Percentiles rank a stretch among this genome's conserved stretches.
Conservation (phyloP, 2,888 invertebrate species). For the Notodonta dromedarius region DNA sequence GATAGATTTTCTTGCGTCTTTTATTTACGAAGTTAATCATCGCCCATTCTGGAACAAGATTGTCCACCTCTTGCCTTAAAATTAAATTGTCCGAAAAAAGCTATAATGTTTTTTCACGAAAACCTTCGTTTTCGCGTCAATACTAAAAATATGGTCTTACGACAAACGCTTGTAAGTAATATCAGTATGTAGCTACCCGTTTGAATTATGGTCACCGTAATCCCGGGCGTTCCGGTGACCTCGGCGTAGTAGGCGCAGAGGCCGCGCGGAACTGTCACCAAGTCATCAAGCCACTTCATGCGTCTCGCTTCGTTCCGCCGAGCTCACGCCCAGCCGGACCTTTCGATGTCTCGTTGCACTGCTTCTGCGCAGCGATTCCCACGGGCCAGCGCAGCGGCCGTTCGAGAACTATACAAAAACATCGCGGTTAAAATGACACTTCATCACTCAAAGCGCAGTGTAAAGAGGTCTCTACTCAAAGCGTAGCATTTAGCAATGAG, state of each 20-base stretch:
- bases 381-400: conserved; percentile 30
- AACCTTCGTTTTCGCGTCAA: no score
- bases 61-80: no score
- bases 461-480: conserved; percentile 9
- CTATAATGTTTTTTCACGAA: no score
- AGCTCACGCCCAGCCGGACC: conserved; percentile 54
- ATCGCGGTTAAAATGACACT: conserved; percentile 27
- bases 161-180: no score
- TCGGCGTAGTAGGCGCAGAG: conserved; percentile 68
- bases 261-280: conserved; percentile 65
- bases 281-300: conserved; percentile 54
- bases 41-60: no score
- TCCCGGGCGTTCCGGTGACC: conserved; percentile 55
- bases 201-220: conserved; percentile 47
- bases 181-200: no score
- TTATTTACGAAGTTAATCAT: no score
- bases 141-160: no score
- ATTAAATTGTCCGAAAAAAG: no score
- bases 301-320: conserved; percentile 71
- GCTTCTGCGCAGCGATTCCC: conserved; percentile 43
- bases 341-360: conserved; percentile 40
- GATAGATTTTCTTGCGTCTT: no score
- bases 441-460: conserved; percentile 20
- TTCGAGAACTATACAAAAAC: conserved; percentile 21
- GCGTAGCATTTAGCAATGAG: conserved; percentile 27